Base-by-base conservation (phyloP, 2,797 vertebrate genomes). In the Philypnodon macrostomus region DNA sequence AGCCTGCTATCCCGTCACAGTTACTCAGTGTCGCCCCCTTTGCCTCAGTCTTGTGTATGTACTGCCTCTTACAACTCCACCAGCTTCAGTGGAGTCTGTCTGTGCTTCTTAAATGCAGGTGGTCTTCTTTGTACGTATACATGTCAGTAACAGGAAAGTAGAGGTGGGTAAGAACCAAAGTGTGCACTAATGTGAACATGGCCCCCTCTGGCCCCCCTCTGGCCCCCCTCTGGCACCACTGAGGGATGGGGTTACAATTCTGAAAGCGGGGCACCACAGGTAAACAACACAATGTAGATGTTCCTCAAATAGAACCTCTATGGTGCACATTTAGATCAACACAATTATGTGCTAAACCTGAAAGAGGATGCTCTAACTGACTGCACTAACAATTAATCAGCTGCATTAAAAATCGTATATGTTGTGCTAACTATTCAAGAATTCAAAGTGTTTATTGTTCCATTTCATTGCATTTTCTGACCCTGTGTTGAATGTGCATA, bases 111-210 rank as follows among this genome's bases (percentile, higher is more conserved):
- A 7, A 6, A 33, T 80, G 82, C 84, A 65, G 85, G 87, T 90
- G 67, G 83, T 57, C 80, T 76, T 54, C 82, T 27, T 75, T 69
- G 80, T 71, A 60, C 78, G 87, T 77, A 75, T 69, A 75, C 78
- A 75, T 79, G 66, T 85, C 81, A 80, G 64, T 78, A 63, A 55
- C 72, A 70, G 84, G 87, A 85, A 88, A 83, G 73, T 73, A 77
- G 72, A 84, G 66, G 62, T 82, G 76, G 77, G 63, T 65, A 2
- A n/a, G 57, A 68, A 73, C 70, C 76, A 77, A 79, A 89, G 71
- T 73, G 73, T 76, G 75, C 59, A 79, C 87, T 85, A 82, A 80
- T 89, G 78, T 60, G 6, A 80, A 81, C 73, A 83, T 70, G 85
- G 85, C 89, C 73, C 78, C 40, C 40, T 15, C 26, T 6, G 26